Evolutionary conservation across 1,140 invertebrate genomes (phyloP).

Genomic region (Choristoneura fumiferana): DNA sequence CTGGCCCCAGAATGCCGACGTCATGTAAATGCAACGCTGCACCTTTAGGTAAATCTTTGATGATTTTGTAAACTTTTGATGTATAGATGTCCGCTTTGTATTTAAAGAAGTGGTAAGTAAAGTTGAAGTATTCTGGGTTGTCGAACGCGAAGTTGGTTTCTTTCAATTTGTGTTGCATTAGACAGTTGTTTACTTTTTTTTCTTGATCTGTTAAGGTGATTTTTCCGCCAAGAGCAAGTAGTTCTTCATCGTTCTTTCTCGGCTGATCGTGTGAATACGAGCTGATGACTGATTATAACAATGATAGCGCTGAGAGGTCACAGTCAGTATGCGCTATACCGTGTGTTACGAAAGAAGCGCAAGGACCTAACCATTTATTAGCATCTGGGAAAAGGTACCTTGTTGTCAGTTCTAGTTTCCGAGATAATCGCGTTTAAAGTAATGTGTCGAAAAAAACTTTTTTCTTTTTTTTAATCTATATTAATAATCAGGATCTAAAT

Average conservation of each 20-base stretch:
- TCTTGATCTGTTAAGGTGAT: conserved; percentile 79
- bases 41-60: conserved; percentile 86
- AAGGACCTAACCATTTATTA: no score
- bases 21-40: conserved; percentile 86
- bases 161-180: conserved; percentile 83
- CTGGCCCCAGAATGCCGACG: conserved; percentile 80
- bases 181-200: conserved; percentile 80
- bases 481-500: no score
- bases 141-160: conserved; percentile 81
- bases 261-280: conserved; percentile 34
- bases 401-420: no score
- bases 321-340: no score
- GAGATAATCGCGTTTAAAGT: no score
- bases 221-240: conserved; percentile 70
- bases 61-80: conserved; percentile 84
- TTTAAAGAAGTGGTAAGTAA: conserved; percentile 83
- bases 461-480: no score
- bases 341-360: no score
- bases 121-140: conserved; percentile 81
- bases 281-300: no score
- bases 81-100: conserved; percentile 81
- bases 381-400: no score
- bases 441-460: no score
- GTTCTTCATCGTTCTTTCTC: conserved; percentile 54
- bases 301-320: no score